A percentile compares a stretch with the other conserved stretches of the same genome.
These are phyloP conservation scores for Scophthalmus maximus DNA, from an alignment of 2,113 vertebrate species.

Conservation along the genomic window DNA sequence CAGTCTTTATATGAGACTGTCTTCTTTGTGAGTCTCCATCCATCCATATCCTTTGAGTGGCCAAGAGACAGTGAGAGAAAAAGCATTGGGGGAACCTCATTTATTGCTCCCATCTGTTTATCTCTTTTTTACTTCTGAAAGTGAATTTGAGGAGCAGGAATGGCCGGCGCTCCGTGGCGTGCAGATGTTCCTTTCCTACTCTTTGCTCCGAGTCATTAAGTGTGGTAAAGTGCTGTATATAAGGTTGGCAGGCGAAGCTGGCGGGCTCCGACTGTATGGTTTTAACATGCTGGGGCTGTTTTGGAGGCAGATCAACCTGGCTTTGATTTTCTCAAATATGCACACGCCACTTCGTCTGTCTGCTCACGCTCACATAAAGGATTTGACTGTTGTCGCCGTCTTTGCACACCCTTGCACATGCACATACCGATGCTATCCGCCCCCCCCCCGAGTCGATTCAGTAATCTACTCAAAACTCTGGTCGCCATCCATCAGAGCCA, in stretches of 20 bases:
- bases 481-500: constrained; percentile 45
- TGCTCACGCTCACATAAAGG: constrained; percentile 28
- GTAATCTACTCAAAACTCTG: constrained; percentile 55
- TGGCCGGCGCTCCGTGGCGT: constrained; percentile 46
- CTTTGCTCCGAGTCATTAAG: constrained; percentile 54
- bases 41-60: constrained; percentile 56
- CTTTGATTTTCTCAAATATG: constrained; percentile 51
- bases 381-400: constrained; percentile 32
- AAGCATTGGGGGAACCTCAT: constrained; percentile 36
- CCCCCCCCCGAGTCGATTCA: constrained; percentile 24
- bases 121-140: constrained; percentile 58
- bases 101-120: constrained; percentile 72
- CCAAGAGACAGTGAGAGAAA: constrained; percentile 47
- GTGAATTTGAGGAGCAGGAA: constrained; percentile 39
- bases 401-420: background rate
- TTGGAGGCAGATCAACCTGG: constrained; percentile 35
- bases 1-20: constrained; percentile 54
- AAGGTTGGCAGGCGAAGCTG: constrained; percentile 32
- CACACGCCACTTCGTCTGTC: constrained; percentile 10
- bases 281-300: constrained; percentile 33
- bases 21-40: constrained; percentile 59
- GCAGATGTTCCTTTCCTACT: constrained; percentile 49
- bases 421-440: constrained; percentile 26
- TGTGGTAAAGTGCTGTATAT: constrained; percentile 29
- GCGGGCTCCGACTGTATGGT: constrained; percentile 25